A percentile compares a stretch with the other conserved stretches of the same genome.
These are phyloP conservation scores for Pheosia tremula DNA, from an alignment of 2,888 invertebrate genomes.

Conservation along the genomic window DNA sequence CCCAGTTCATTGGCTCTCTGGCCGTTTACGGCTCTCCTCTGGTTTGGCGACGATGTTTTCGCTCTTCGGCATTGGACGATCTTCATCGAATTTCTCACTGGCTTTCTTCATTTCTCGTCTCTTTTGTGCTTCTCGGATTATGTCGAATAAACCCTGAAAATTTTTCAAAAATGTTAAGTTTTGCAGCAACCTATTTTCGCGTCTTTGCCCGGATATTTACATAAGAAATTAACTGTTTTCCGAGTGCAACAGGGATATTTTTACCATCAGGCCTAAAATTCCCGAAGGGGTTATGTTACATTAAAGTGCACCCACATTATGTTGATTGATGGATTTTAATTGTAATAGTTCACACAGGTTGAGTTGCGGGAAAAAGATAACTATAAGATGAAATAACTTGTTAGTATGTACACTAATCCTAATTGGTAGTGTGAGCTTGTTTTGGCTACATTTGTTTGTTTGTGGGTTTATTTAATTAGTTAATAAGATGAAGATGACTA, in stretches of 20 bases:
- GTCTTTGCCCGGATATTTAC: too few relatives aligned
- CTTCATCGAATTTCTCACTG: constrained; percentile 50
- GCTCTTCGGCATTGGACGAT: constrained; percentile 53
- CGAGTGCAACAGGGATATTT: too few relatives aligned
- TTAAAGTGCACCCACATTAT: too few relatives aligned
- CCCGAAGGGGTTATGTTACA: too few relatives aligned
- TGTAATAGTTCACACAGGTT: too few relatives aligned
- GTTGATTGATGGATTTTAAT: too few relatives aligned
- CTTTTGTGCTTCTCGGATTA: constrained; percentile 76
- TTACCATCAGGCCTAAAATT: too few relatives aligned
- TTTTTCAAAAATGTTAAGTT: not conserved
- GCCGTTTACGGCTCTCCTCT: constrained; percentile 64
- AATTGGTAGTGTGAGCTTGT: not conserved
- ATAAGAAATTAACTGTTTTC: too few relatives aligned
- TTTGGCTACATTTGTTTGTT: not conserved
- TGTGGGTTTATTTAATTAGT: not conserved
- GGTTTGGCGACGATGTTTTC: constrained; percentile 65
- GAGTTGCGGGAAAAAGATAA: not conserved
- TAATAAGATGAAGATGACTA: not conserved
- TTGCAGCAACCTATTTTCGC: too few relatives aligned
- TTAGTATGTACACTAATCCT: not conserved
- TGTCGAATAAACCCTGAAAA: constrained; percentile 75
- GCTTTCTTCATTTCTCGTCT: constrained; percentile 72
- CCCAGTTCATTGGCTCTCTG: constrained; percentile 64
- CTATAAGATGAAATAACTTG: not conserved